Evolutionary conservation across 1,140 invertebrate species (phyloP).

Genomic region (Hestina assimilis): DNA sequence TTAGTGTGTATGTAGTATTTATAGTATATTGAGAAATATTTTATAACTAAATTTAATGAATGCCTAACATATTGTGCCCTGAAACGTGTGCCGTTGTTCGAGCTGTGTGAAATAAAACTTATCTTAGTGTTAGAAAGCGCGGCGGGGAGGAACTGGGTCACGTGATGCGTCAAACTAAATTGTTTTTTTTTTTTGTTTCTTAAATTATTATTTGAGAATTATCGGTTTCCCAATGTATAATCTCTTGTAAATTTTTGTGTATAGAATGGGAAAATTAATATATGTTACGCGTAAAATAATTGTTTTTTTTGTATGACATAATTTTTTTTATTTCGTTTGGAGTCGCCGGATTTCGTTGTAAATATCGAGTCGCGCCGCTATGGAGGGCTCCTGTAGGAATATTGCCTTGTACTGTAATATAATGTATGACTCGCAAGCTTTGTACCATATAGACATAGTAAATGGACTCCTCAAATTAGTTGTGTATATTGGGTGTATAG

Average conservation of each 20-base stretch:
- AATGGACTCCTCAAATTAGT: constrained; percentile 64
- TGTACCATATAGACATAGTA: constrained; percentile 72
- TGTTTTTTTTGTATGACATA: constrained; percentile 58
- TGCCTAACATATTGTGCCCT: constrained; percentile 72
- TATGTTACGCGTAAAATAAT: constrained; percentile 68
- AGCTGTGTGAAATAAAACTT: constrained; percentile 41
- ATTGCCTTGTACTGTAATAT: constrained; percentile 70
- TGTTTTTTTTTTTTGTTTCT: constrained; percentile 39
- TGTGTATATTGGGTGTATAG: constrained; percentile 77
- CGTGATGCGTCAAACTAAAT: constrained; percentile 25
- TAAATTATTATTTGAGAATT: constrained; percentile 62
- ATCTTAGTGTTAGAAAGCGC: constrained; percentile 38
- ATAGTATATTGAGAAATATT: constrained; percentile 60
- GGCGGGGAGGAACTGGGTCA: constrained; percentile 31
- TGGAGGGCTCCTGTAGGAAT: constrained; percentile 41
- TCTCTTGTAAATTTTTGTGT: constrained; percentile 75
- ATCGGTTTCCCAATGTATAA: constrained; percentile 50
- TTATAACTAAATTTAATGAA: constrained; percentile 58
- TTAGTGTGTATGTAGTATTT: constrained; percentile 61
- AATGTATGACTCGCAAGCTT: constrained; percentile 58
- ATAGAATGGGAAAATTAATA: constrained; percentile 76
- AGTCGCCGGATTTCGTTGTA: constrained; percentile 45
- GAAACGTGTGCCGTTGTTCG: constrained; percentile 60
- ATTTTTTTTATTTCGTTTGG: constrained; percentile 42
- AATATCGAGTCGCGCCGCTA: constrained; percentile 40